These are phyloP conservation scores for Dasyurus viverrinus DNA, from an alignment of 2,113 vertebrate species.

Conservation along the genomic window DNA sequence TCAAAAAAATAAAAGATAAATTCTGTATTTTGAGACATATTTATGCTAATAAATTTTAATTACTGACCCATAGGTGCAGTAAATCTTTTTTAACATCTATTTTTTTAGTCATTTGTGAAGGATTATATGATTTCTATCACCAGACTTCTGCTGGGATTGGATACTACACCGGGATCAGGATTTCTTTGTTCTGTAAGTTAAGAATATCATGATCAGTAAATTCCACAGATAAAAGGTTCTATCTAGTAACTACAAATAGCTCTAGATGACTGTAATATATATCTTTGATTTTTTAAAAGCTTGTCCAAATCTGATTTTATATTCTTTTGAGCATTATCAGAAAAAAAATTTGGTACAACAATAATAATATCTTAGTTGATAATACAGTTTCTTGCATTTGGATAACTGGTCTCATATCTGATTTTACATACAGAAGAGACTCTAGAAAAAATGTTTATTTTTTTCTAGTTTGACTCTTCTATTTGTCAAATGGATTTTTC, in stretches of 20 bases:
- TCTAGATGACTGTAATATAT: not conserved
- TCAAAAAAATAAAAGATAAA: not conserved
- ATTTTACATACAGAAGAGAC: not conserved
- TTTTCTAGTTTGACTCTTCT: not conserved
- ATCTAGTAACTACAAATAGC: conserved; percentile 7
- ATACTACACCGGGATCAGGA: conserved; percentile 89
- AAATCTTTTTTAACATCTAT: conserved; percentile 55
- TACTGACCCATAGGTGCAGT: not conserved
- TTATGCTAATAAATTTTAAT: not conserved
- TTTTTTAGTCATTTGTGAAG: conserved; percentile 89
- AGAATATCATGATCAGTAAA: not conserved
- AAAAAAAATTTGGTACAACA: conserved; percentile 30
- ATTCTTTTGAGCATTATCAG: not conserved
- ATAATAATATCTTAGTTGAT: not conserved
- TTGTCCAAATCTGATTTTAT: conserved; percentile 24
- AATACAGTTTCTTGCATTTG: not conserved
- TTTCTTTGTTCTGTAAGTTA: conserved; percentile 91
- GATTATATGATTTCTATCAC: conserved; percentile 92
- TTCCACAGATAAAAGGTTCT: conserved; percentile 33
- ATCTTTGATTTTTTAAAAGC: not conserved
- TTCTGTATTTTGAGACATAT: not conserved
- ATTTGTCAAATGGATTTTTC: not conserved
- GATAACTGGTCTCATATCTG: not conserved
- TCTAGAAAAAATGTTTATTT: not conserved
- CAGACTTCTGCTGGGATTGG: conserved; percentile 89